Base-by-base conservation (phyloP, 2,888 invertebrate genomes). In the Oscheius sp. region DNA sequence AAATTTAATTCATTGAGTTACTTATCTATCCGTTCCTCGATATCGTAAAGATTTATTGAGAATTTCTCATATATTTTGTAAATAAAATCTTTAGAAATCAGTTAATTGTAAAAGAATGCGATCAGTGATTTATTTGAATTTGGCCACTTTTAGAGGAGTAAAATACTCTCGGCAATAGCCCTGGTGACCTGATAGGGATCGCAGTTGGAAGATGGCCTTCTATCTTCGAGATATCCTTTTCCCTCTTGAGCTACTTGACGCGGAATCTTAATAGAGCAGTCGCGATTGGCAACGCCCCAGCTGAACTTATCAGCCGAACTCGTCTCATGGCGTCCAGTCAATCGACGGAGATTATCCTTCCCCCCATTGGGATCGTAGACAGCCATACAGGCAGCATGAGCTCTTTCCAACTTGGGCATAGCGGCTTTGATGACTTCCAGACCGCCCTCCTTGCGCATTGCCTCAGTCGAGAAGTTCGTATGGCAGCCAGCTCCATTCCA, bases 401-500 rank as follows among this genome's bases (percentile, higher is more conserved):
- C 91, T 86, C 92, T 92, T 77, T 93, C 92, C 79, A 97, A 90
- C 88, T 93, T 94, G 87, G 48, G 58, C 52, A 64, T 58, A 2
- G 69, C 69, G n/a, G 64, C 65, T 48, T 81, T 70, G 52, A 83
- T 81, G 39, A 70, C 79, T 27, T 71, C 72, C 10, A 81, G 37
- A 12, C 83, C 83, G 6, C 80, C 81, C 2, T 73, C 71, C 10
- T 64, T 69, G 58, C 96, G 90, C 96, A 96, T 96, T 33, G 90
- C 90, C 86, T 92, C 91, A 0, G 96, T 96, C 12, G 95, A 95
- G 89, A 95, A 95, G 89, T 97, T 97, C 69, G 93, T 93, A 87
- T 96, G 96, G 0, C 95, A 95, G 0, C 96, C 96, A 57, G 96
- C 94, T 1, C 95, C 95, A 87, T 95, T 95, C 95, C 95, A 95